These are phyloP conservation scores for Nasonia vitripennis DNA, from an alignment of 1,140 invertebrate genomes.

Conservation along the genomic window DNA sequence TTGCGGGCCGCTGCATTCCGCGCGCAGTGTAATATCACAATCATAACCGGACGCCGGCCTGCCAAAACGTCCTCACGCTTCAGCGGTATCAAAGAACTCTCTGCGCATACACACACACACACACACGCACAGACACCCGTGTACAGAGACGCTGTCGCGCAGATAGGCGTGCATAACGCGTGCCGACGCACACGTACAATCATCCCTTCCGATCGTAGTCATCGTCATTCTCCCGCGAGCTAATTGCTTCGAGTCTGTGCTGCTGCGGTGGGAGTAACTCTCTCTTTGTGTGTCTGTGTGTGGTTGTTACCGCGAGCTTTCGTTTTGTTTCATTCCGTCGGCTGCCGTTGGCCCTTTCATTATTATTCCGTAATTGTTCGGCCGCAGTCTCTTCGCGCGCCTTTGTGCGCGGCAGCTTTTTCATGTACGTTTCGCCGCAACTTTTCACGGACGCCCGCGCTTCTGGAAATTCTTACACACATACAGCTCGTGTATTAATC, in stretches of 20 bases:
- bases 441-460: background rate
- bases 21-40: slow-evolving; percentile 40
- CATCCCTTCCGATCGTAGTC: slow-evolving; percentile 58
- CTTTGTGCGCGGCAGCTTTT: slow-evolving; percentile 16
- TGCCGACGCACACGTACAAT: slow-evolving; percentile 53
- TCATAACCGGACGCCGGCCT: slow-evolving; percentile 38
- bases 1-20: slow-evolving; percentile 22
- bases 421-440: background rate
- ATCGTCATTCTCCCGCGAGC: slow-evolving; percentile 41
- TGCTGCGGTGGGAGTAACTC: background rate
- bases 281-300: background rate
- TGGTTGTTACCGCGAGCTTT: background rate
- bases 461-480: background rate
- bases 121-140: too few species aligned
- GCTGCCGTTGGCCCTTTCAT: slow-evolving; percentile 54
- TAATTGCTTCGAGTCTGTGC: slow-evolving; percentile 29
- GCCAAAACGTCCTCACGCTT: slow-evolving; percentile 64
- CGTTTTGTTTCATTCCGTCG: background rate
- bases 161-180: background rate
- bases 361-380: slow-evolving; percentile 53
- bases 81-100: slow-evolving; percentile 69
- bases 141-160: background rate
- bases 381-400: slow-evolving; percentile 50
- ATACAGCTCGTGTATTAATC: background rate
- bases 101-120: background rate